Base-by-base conservation (phyloP, 1,140 invertebrate genomes). In the Eueides isabella region DNA sequence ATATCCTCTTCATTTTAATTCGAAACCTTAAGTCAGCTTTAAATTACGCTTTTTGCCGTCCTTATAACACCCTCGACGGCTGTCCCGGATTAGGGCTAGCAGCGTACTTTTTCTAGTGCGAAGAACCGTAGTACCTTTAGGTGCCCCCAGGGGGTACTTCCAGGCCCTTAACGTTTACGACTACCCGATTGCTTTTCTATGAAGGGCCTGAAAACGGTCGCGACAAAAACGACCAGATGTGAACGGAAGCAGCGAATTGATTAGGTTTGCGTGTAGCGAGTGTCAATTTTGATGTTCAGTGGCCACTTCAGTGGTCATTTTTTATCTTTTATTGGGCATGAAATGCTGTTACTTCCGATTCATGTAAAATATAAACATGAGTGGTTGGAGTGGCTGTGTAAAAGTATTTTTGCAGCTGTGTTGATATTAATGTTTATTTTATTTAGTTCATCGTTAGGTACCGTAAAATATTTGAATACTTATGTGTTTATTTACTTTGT, bases 151-250 rank as follows among this genome's bases (percentile, higher is more conserved):
- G 88, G 92, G 83, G 88, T 85, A 71, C 79, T 93, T 88, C 78
- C 75, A 88, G 86, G 84, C 92, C 92, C 88, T 92, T 92, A 92
- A 91, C 92, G 87, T 92, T 93, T 93, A 93, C 90, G 91, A 92
- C 88, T 87, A 87, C 83, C 82, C 92, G 92, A 93, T 93, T 93
- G 92, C 92, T 92, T 93, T 92, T 92, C 92, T 89, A 93, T 93
- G 92, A 93, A 93, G 91, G 89, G 90, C 81, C 83, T 84, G 83
- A 80, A 84, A 85, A 81, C 81, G 85, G 82, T 77, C 84, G 83
- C 80, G 83, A 85, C 86, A 88, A 89, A 89, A 89, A 88, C 82
- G 76, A 80, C 84, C 88, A 89, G 87, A 86, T 92, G 86, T 72
- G 80, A 77, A 71, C 80, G 70, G 88, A 92, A 86, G 87, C 83